phyloP scores from a whole-genome alignment of 2,113 vertebrate genomes.

The Gnathonemus echidnorhynchus region DNA sequence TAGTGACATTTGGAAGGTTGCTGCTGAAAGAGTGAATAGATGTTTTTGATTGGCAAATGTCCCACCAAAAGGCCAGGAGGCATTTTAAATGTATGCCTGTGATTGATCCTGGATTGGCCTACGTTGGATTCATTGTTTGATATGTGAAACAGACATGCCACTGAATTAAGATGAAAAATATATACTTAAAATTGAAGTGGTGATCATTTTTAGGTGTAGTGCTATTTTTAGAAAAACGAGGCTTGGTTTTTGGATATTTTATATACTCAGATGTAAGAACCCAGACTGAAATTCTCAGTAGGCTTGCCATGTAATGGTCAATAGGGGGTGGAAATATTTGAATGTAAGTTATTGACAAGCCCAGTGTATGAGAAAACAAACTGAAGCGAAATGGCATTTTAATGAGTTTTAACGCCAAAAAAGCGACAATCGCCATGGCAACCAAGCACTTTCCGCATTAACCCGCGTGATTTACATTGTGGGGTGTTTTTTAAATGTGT shows the following conservation, averaged over 20 bases:
- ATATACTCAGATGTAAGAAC: background rate
- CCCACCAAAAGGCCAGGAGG: background rate
- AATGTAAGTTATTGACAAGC: background rate
- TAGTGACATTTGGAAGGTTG: background rate
- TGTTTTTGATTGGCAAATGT: background rate
- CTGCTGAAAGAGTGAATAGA: background rate
- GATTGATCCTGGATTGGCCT: background rate
- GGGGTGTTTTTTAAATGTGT: background rate
- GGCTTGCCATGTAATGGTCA: background rate
- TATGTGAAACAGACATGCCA: background rate
- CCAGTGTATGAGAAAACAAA: background rate
- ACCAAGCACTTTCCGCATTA: background rate
- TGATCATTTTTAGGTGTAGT: background rate
- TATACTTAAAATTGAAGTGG: background rate
- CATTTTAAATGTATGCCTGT: background rate
- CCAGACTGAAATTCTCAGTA: background rate
- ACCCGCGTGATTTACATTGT: background rate
- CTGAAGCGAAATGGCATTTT: background rate
- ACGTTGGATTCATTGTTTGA: background rate
- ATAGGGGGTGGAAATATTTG: background rate
- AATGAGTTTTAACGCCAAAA: conserved; percentile 1
- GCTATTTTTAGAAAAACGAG: background rate
- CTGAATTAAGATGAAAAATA: background rate
- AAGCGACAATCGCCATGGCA: background rate
- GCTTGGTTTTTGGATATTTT: background rate